Evolutionary conservation across 2,888 invertebrate species (phyloP).

Genomic region (Drosophila greeni): DNA sequence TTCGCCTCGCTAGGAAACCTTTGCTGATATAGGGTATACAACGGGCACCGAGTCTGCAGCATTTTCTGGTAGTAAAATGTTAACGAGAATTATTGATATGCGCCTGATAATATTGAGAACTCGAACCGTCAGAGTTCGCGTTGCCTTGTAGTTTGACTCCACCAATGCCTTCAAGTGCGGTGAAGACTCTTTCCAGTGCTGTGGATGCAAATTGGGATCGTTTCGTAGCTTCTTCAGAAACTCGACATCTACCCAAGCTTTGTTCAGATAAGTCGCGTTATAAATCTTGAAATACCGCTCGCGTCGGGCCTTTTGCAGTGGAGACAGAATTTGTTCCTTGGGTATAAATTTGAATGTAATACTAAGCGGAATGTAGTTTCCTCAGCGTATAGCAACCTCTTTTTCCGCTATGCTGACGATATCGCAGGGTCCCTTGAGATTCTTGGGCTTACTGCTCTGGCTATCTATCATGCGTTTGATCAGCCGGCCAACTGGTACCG

Average conservation of each 20-base stretch:
- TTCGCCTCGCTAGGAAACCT: slow-evolving; percentile 58
- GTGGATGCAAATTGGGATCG: slow-evolving; percentile 60
- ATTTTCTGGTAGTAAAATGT: slow-evolving; percentile 68
- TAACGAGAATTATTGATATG: neutral
- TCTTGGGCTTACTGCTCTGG: slow-evolving; percentile 47
- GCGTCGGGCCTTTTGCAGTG: slow-evolving; percentile 70
- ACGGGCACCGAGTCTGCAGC: slow-evolving; percentile 74
- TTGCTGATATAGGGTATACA: slow-evolving; percentile 63
- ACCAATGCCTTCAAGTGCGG: slow-evolving; percentile 55
- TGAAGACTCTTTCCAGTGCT: slow-evolving; percentile 58
- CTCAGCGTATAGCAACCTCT: slow-evolving; percentile 48
- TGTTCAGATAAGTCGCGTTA: slow-evolving; percentile 73
- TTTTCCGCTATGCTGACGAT: slow-evolving; percentile 72
- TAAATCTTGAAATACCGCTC: slow-evolving; percentile 67
- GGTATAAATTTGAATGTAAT: neutral
- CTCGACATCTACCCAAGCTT: slow-evolving; percentile 70
- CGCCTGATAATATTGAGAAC: neutral
- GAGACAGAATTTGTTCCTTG: slow-evolving; percentile 66
- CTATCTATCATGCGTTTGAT: slow-evolving; percentile 48
- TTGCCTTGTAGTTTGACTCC: slow-evolving; percentile 57
- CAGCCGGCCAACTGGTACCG: slow-evolving; percentile 57
- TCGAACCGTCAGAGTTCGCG: slow-evolving; percentile 67
- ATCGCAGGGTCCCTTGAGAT: slow-evolving; percentile 68
- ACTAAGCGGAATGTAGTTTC: accelerated
- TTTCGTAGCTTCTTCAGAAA: slow-evolving; percentile 65